A percentile compares a stretch with the other conserved stretches of the same genome.
Conservation (phyloP, 92 coral and sea anemone genomes). For the Meandrina meandrites region DNA sequence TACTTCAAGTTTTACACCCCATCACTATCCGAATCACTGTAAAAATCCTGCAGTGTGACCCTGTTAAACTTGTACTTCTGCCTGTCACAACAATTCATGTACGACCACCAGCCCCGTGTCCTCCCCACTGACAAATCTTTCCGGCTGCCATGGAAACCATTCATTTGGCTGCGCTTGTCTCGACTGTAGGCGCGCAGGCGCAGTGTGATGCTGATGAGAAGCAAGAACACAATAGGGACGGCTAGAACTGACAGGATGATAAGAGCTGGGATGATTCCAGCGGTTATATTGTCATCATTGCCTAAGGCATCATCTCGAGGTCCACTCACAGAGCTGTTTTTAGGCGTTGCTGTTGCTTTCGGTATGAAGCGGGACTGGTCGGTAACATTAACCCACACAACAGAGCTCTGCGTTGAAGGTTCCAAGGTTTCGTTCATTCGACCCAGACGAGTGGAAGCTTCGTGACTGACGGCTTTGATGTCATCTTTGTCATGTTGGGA, state of each 20-base stretch:
- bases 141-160: slow-evolving; percentile 47
- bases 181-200: slow-evolving; percentile 84
- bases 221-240: slow-evolving; percentile 80
- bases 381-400: neutral
- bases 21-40: slow-evolving; percentile 89
- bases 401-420: neutral
- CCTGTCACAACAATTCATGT: slow-evolving; percentile 85
- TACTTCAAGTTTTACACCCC: slow-evolving; percentile 55
- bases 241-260: slow-evolving; percentile 81
- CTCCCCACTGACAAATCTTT: slow-evolving; percentile 70
- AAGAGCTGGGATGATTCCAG: slow-evolving; percentile 79
- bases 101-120: slow-evolving; percentile 84
- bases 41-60: slow-evolving; percentile 81
- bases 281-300: slow-evolving; percentile 27
- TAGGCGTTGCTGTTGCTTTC: neutral
- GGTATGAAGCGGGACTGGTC: neutral
- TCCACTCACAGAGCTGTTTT: neutral
- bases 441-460: neutral
- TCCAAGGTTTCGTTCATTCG: neutral
- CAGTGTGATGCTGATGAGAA: slow-evolving; percentile 74
- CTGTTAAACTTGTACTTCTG: slow-evolving; percentile 77
- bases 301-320: slow-evolving; percentile 15
- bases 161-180: slow-evolving; percentile 57
- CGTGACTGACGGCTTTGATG: neutral
- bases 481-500: neutral